Evolutionary conservation across 2,797 vertebrate genomes (phyloP), one percentile per base, ranked within the genome.

Genomic region (Thripadectes ignobilis): DNA sequence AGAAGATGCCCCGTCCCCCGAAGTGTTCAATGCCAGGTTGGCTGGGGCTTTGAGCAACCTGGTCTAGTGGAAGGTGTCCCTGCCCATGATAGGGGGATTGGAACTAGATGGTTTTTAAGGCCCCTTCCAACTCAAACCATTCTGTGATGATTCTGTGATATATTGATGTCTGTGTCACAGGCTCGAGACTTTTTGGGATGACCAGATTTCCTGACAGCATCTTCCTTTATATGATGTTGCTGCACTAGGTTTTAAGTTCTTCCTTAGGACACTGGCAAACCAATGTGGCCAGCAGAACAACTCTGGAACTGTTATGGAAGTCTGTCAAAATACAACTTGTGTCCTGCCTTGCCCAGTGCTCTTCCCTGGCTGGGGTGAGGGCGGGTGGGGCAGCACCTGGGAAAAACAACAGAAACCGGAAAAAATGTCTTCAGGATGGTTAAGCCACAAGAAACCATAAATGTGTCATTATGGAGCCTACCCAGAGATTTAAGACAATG

Each of bases 401-500:
- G 46, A 51, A 48, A 51, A 51, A 51, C 49, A 51, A 51, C 48
- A 93, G 86, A 84, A 75, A 90, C 59, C 0, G 0, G 57, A 67
- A 71, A 85, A 91, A 80, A 58, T 0, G 3, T 68, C 61, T 86
- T 14, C 36, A 69, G 66, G 62, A 88, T 29, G 51, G 36, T 78
- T 81, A 74, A 59, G 73, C 75, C 68, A 85, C 77, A 89, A 92
- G 85, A 88, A 91, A 74, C 68, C 45, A n/a, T 55, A 43, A 45
- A 75, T 30, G 15, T 88, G 45, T 65, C 49, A 94, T 85, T 54
- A 76, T 17, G 26, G 82, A 91, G 66, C 75, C 85, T 77, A 41
- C 29, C 29, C 1, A 4, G 62, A 92, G 76, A 95, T 73, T 49
- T 68, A 55, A 75, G 90, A 88, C 85, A 79, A 86, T 27, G 74